Evolutionary conservation across 2,888 invertebrate species (phyloP).

Genomic region (Panopea generosa): DNA sequence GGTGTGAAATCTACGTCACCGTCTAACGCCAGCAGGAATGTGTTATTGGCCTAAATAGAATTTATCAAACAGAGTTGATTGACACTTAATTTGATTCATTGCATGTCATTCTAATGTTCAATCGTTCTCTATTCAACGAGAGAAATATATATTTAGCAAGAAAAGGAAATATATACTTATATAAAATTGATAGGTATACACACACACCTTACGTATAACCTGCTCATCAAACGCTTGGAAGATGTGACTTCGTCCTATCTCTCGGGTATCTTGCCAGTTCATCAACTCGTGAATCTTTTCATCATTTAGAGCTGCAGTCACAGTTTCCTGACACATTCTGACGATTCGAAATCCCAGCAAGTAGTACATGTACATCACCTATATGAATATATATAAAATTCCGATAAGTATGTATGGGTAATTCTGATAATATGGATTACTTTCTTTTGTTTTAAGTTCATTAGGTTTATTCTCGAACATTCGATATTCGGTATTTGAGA

Average conservation of each 20-base stretch:
- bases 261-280: slow-evolving; percentile 43
- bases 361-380: slow-evolving; percentile 99
- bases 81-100: no score
- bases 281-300: slow-evolving; percentile 49
- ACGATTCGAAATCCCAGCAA: slow-evolving; percentile 97
- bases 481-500: no score
- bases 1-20: slow-evolving; percentile 99
- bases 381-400: not conserved
- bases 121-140: no score
- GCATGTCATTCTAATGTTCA: no score
- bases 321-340: slow-evolving; percentile 88
- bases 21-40: slow-evolving; percentile 97
- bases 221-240: slow-evolving; percentile 69
- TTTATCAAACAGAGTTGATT: not conserved
- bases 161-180: no score
- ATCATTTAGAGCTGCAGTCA: slow-evolving; percentile 54
- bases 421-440: no score
- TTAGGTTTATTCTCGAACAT: no score
- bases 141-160: no score
- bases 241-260: slow-evolving; percentile 63
- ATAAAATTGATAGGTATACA: no score
- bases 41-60: slow-evolving; percentile 84
- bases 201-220: slow-evolving; percentile 63
- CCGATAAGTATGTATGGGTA: not conserved
- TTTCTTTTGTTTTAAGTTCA: no score